Evolutionary conservation across 2,113 vertebrate genomes (phyloP).

Genomic region (Casuarius casuarius): DNA sequence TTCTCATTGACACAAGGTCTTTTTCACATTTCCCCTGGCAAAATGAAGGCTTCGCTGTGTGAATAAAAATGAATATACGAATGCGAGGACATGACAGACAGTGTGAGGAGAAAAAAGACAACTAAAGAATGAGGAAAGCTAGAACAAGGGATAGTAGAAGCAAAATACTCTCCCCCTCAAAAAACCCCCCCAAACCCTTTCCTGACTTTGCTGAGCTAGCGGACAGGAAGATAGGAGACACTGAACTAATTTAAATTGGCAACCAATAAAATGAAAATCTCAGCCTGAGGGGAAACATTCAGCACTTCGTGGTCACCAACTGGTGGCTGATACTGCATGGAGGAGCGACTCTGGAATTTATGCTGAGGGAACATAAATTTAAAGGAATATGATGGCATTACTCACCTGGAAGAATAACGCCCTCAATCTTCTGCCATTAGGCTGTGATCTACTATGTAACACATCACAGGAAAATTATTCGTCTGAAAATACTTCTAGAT

Average conservation of each 20-base stretch:
- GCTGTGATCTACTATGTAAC: not conserved
- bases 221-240: not conserved
- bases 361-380: not conserved
- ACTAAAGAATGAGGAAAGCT: not conserved
- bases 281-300: not conserved
- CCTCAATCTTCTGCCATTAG: slow-evolving; percentile 18
- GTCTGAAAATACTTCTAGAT: not conserved
- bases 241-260: not conserved
- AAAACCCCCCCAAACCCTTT: not conserved
- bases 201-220: not conserved
- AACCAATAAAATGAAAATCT: not conserved
- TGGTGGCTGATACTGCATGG: not conserved
- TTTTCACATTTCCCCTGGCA: not conserved
- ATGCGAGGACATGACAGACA: not conserved
- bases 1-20: not conserved
- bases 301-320: not conserved
- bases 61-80: slow-evolving; percentile 14
- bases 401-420: slow-evolving; percentile 4
- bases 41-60: not conserved
- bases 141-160: not conserved
- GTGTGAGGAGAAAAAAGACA: not conserved
- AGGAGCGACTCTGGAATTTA: not conserved
- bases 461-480: not conserved
- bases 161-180: not conserved
- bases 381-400: not conserved